Evolutionary conservation across 2,113 vertebrate genomes (phyloP), one percentile per base, ranked within the genome.

Genomic region (Sturnus vulgaris): DNA sequence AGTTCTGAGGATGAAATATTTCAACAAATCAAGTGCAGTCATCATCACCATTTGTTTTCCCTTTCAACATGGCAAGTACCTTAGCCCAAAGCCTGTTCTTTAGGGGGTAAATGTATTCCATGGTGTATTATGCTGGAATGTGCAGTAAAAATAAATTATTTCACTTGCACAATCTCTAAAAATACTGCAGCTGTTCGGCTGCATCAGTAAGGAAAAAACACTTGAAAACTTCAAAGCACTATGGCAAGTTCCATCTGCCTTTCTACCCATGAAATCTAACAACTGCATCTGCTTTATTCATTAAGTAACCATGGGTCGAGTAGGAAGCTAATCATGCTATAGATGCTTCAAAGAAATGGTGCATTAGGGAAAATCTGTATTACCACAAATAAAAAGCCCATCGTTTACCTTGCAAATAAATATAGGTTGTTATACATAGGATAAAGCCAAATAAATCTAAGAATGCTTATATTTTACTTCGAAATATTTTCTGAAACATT

Each of bases 101-200:
- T 63, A 86, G 82, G 52, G 77, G 31, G 19, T 81, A 90, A 83
- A 88, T 47, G 16, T 93, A 69, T 93, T 94, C 86, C 59, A 63
- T 44, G 27, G 52, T 83, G 60, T 78, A 88, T 90, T 94, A 61
- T 59, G 27, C 56, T 82, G 81, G 83, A 95, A 96, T 68, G 72
- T 88, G 77, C 86, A 96, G 79, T 82, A 90, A 95, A 94, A 96
- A 93, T 78, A 92, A 94, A 90, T 95, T 82, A 75, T 93, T 94
- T 93, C 46, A 72, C 89, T 95, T 93, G 59, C 68, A 85, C 25
- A 64, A 5, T 82, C 50, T 92, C 35, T 88, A 88, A 95, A 81
- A 91, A 88, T 92, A 55, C 88, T 88, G 42, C 60, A 92, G 76
- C 82, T 90, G 75, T 55, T 94, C 10, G 0, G 39, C 85, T 83